phyloP scores from a whole-genome alignment of 2,113 vertebrate species.

The Pycnonotus jocosus region DNA sequence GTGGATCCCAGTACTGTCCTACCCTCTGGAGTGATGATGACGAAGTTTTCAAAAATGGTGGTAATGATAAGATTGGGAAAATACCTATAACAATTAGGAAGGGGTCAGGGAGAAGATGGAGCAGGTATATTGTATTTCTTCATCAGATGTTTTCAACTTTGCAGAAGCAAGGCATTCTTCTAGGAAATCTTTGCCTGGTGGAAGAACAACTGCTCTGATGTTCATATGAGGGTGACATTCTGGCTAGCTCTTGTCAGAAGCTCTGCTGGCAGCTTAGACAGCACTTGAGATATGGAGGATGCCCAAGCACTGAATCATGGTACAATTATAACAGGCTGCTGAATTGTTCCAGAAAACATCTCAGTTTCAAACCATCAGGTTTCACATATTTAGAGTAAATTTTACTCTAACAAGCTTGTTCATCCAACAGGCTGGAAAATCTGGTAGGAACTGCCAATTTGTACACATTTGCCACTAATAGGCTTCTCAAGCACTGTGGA shows the following conservation, averaged over 20 bases:
- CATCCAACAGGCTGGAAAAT: slow-evolving; percentile 4
- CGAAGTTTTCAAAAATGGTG: neutral
- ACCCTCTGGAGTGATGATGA: neutral
- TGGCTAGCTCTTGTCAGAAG: neutral
- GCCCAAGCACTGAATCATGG: slow-evolving; percentile 10
- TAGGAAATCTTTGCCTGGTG: neutral
- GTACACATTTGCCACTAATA: slow-evolving; percentile 13
- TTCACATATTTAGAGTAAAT: slow-evolving; percentile 43
- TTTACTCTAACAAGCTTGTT: neutral
- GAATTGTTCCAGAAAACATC: slow-evolving; percentile 17
- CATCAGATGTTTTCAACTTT: neutral
- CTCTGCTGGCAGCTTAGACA: neutral
- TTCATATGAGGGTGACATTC: neutral
- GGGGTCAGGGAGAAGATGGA: neutral
- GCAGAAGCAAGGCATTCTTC: neutral
- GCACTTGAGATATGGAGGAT: neutral
- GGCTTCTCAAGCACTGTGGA: neutral
- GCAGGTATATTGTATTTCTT: neutral
- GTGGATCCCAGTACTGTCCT: neutral
- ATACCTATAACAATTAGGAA: neutral
- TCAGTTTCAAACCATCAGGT: slow-evolving; percentile 9
- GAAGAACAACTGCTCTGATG: neutral
- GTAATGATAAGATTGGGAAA: neutral
- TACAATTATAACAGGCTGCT: neutral
- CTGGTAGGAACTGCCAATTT: neutral